phyloP scores from a whole-genome alignment of 2,113 vertebrate species.

The Pipra filicauda region DNA sequence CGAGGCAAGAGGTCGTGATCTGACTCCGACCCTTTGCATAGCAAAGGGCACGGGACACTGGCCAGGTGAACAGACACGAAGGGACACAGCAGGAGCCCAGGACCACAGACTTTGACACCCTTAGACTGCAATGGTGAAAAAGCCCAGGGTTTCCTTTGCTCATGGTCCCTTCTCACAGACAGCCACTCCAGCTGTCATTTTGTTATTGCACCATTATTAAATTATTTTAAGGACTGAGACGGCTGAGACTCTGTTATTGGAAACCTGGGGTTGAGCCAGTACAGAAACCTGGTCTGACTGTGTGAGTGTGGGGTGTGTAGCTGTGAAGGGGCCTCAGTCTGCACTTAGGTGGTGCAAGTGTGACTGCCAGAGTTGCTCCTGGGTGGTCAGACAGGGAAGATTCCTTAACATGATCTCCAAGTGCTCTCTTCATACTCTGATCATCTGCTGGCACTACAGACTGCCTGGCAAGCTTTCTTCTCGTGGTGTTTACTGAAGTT shows the following conservation, averaged over 20 bases:
- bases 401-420: fast-evolving
- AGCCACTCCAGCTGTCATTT: background rate
- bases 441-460: background rate
- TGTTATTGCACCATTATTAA: background rate
- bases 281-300: background rate
- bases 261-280: background rate
- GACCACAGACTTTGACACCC: background rate
- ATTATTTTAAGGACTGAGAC: background rate
- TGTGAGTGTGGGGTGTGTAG: background rate
- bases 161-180: too few relatives aligned
- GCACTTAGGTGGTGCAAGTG: background rate
- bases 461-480: background rate
- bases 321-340: background rate
- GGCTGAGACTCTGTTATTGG: background rate
- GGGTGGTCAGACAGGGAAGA: background rate
- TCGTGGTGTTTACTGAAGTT: background rate
- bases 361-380: background rate
- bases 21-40: background rate
- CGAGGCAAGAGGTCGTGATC: background rate
- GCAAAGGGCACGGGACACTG: background rate
- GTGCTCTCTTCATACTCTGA: background rate
- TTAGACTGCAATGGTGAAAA: background rate
- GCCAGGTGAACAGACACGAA: too few relatives aligned
- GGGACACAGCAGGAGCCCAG: fast-evolving
- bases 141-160: background rate